Base-by-base conservation (phyloP, 2,113 vertebrate genomes). In the Lanius ludovicianus region DNA sequence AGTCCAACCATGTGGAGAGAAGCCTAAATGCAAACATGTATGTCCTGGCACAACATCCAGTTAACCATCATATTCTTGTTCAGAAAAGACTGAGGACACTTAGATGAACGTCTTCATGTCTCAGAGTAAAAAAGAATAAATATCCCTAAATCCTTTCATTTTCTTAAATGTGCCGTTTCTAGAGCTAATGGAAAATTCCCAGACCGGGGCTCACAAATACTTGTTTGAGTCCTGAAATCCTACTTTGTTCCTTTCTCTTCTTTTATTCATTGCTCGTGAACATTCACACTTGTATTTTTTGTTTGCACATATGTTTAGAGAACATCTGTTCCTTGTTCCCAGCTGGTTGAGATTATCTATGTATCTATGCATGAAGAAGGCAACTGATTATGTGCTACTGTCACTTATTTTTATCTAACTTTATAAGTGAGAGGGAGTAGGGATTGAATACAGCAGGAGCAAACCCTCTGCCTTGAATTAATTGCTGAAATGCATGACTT, bases 221-320 rank as follows among this genome's bases (percentile, higher is more conserved):
- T 60, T 82, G 22, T 28, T 83, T 70, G 33, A 59, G 28, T 68
- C 52, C 39, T 70, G 41, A 80, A 90, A 74, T 67, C 18, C 31
- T 39, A 42, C 8, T 83, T 78, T 15, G 13, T 62, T 91, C 33
- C 20, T 53, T 86, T 81, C 56, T 90, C 50, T 30, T 50, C 24
- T 42, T 94, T 88, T 52, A 63, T 55, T 81, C 68, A 56, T 37
- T 56, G 59, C n/a, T 74, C 33, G 52, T 56, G 47, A 93, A 70
- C 64, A 31, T 41, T 80, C 55, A 31, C 31, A 49, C 68, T 90
- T 74, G 60, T 24, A 47, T 44, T 88, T 96, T 85, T 94, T 88
- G 64, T 91, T 90, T 94, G 90, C 75, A 96, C 90, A 84, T 96
- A 74, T 77, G 85, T 87, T 97, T 90, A 94, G 71, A 81, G 75